Conservation (phyloP, 1,140 invertebrate species). For the Tribolium madens region DNA sequence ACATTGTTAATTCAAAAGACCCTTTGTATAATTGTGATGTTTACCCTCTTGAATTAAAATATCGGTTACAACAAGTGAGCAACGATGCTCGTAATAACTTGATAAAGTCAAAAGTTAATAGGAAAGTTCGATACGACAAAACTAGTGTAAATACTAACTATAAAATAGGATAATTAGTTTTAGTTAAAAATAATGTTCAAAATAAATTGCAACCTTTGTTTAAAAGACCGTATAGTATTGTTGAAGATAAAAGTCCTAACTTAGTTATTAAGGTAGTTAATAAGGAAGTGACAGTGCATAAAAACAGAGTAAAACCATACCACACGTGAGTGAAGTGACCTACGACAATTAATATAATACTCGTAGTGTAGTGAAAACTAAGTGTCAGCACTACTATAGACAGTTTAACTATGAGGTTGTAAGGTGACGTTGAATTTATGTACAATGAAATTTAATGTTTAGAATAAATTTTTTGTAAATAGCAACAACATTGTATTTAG, state of each 20-base stretch:
- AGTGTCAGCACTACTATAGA: too few species aligned
- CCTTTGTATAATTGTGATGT: conserved; percentile 52
- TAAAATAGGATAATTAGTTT: conserved; percentile 47
- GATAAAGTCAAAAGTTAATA: conserved; percentile 19
- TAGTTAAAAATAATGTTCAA: conserved; percentile 42
- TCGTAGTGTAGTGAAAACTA: too few species aligned
- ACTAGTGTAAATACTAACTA: conserved; percentile 30
- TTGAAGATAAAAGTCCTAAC: conserved; percentile 49
- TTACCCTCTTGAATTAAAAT: conserved; percentile 55
- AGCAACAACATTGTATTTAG: too few species aligned
- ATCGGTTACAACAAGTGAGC: conserved; percentile 48
- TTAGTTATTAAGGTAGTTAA: conserved; percentile 47
- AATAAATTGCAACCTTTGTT: conserved; percentile 46
- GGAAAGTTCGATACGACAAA: conserved; percentile 45
- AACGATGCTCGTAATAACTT: conserved; percentile 51
- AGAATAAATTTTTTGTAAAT: too few species aligned
- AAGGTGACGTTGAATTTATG: too few species aligned
- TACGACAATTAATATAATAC: too few species aligned
- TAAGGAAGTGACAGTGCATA: conserved; percentile 38
- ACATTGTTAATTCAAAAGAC: conserved; percentile 37
- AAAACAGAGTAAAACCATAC: conserved; percentile 4
- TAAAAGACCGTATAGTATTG: conserved; percentile 48
- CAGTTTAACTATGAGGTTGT: too few species aligned
- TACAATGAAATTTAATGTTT: too few species aligned
- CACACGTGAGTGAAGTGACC: not conserved